Conservation (phyloP, 1,140 invertebrate species). For the Pentalonia nigronervosa region DNA sequence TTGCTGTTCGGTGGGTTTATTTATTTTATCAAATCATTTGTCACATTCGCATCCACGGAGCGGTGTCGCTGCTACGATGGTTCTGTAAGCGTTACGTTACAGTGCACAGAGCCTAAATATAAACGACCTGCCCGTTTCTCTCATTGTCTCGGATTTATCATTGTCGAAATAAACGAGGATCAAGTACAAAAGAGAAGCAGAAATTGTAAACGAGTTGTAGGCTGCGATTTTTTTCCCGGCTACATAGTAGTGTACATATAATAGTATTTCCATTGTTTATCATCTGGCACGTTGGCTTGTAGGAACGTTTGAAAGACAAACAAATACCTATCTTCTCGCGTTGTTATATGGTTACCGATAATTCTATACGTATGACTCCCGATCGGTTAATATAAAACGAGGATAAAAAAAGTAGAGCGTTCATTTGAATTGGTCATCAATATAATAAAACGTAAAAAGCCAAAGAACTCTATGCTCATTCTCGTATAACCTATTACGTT, state of each 20-base stretch:
- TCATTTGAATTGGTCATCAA: neutral
- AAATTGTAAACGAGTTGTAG: conserved; percentile 34
- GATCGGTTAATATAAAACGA: neutral
- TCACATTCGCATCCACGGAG: neutral
- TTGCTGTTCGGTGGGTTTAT: conserved; percentile 34
- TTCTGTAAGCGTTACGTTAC: neutral
- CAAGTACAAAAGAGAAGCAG: conserved; percentile 17
- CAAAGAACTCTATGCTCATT: neutral
- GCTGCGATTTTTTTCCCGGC: neutral
- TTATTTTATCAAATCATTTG: conserved; percentile 51
- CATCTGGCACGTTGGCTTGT: neutral
- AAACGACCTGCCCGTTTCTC: conserved; percentile 21
- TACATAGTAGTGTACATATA: neutral
- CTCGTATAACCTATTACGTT: neutral
- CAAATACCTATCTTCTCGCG: neutral
- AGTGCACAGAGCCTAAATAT: conserved; percentile 18
- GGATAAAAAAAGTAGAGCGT: neutral
- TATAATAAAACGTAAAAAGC: no score
- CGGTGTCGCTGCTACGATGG: neutral
- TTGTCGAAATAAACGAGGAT: conserved; percentile 32
- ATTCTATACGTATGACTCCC: neutral
- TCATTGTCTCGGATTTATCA: conserved; percentile 48
- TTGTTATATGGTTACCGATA: neutral
- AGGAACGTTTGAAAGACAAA: neutral
- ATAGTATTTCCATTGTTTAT: conserved; percentile 23